These are phyloP conservation scores for Rhamnusium bicolor DNA, from an alignment of 2,888 invertebrate species.

Conservation along the genomic window DNA sequence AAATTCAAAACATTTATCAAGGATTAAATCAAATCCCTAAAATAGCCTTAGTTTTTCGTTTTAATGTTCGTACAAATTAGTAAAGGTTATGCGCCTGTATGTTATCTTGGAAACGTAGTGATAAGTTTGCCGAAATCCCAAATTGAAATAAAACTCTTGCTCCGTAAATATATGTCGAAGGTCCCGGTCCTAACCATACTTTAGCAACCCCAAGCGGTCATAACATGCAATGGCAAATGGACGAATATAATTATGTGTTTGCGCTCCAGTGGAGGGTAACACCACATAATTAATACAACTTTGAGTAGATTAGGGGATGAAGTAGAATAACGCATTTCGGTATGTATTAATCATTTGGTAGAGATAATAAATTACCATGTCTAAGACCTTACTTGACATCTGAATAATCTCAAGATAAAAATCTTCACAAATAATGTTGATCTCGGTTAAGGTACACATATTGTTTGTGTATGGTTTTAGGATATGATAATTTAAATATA, in stretches of 20 bases:
- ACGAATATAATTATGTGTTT: conserved; percentile 45
- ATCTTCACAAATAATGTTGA: neutral
- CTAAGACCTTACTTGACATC: conserved; percentile 20
- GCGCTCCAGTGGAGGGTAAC: conserved; percentile 41
- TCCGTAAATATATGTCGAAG: neutral
- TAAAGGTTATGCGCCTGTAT: neutral
- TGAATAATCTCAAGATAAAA: conserved; percentile 1
- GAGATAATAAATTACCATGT: conserved; percentile 58
- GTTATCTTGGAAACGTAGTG: neutral
- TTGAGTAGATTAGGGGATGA: conserved; percentile 48
- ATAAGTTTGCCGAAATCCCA: neutral
- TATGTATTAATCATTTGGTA: conserved; percentile 58
- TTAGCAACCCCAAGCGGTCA: conserved; percentile 46
- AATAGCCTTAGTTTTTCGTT: neutral
- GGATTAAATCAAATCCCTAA: neutral
- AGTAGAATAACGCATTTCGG: conserved; percentile 50
- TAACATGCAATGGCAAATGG: conserved; percentile 40
- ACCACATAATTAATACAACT: conserved; percentile 51
- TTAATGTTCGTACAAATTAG: neutral
- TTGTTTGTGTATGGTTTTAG: neutral
- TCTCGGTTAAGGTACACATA: neutral
- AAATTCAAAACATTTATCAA: neutral
- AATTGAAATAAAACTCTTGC: conserved; percentile 5
- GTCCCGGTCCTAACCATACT: conserved; percentile 31
- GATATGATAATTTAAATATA: neutral